Evolutionary conservation across 2,797 vertebrate genomes (phyloP), one percentile per base, ranked within the genome.

Genomic region (Neomorphus geoffroyi): DNA sequence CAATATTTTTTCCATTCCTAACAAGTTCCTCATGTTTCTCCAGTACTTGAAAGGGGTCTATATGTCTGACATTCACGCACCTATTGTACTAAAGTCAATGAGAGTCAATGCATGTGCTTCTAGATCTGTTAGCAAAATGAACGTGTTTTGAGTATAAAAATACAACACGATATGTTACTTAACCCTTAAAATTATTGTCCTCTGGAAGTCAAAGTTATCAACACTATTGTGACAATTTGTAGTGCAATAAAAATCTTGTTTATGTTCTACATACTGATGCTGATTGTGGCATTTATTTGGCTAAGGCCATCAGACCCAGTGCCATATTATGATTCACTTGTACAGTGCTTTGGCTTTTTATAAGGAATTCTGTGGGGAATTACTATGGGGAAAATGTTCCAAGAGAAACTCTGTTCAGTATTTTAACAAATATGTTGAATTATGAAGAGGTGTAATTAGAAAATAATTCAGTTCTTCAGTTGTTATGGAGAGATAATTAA

Each of bases 21-120:
- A 48, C 5, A 57, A 65, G 26, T 75, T 85, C 17, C 17, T 67
- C 37, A 6, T 10, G 18, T 65, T 93, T 79, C 50, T 79, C 8
- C 67, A 27, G 23, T 46, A 50, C 3, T 54, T 77, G 53, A 18
- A 58, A 57, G 37, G 22, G 19, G 24, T 80, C 27, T 72, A 2
- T 69, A 4, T 64, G 11, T 56, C 32, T 87, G 57, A 67, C 39
- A 11, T 56, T 50, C 3, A 32, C 26, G 17, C 0, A 0, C 41
- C 7, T 62, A 18, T 75, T 0, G 0, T 65, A 21, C 18, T 74
- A n/a, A 80, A 66, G 26, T 78, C 39, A 64, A 1, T 45, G 43
- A 15, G 43, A 78, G 43, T 46, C 85, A 48, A 65, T 26, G 27
- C 57, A 18, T 8, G 5, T 56, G 7, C 43, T 79, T 78, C 30